These are phyloP conservation scores for Argyra leucocephala DNA, from an alignment of 2,888 invertebrate species.

Conservation along the genomic window DNA sequence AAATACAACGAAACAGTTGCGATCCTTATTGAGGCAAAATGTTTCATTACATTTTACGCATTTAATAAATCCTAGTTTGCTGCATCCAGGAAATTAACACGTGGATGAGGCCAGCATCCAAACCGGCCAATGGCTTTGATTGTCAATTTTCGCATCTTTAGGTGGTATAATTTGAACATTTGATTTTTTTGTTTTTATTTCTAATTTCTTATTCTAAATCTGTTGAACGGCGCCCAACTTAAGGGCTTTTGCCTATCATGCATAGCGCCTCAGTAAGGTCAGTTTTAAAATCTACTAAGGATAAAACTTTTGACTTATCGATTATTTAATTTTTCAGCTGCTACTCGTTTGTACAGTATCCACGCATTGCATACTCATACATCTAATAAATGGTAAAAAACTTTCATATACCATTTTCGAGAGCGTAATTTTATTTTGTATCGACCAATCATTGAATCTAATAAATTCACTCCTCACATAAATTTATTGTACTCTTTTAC, in stretches of 20 bases:
- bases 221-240: background rate
- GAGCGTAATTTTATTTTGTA: slow-evolving; percentile 19
- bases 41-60: background rate
- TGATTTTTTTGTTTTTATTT: too few relatives aligned
- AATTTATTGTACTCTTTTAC: slow-evolving; percentile 14
- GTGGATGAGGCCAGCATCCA: too few relatives aligned
- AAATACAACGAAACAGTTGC: background rate
- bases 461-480: slow-evolving; percentile 17
- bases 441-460: slow-evolving; percentile 20
- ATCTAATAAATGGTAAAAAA: slow-evolving; percentile 20
- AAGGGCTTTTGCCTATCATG: background rate
- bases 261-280: background rate
- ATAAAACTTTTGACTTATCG: background rate
- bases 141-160: too few relatives aligned
- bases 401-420: slow-evolving; percentile 17
- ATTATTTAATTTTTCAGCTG: background rate
- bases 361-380: slow-evolving; percentile 16
- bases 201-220: too few relatives aligned
- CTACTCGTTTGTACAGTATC: slow-evolving; percentile 1
- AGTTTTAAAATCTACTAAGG: background rate
- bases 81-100: background rate
- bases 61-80: background rate
- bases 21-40: background rate
- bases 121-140: too few relatives aligned
- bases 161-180: too few relatives aligned